These are phyloP conservation scores for Coremacera marginata DNA, from an alignment of 2,888 invertebrate genomes.

Conservation along the genomic window DNA sequence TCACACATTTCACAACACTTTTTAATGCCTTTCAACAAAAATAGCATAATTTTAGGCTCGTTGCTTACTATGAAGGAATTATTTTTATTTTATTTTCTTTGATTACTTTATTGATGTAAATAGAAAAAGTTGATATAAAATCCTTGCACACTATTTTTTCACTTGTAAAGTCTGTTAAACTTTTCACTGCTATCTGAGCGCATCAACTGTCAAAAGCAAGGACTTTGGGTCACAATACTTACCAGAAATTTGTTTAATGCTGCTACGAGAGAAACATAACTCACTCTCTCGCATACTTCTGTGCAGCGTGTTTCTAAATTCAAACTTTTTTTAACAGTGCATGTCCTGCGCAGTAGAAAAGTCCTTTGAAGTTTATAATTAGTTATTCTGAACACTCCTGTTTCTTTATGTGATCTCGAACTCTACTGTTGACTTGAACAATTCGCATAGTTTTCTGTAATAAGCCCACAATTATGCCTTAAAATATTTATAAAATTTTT, in stretches of 20 bases:
- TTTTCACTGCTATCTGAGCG: background rate
- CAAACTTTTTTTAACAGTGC: background rate
- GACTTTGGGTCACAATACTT: background rate
- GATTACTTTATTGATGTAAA: slow-evolving; percentile 15
- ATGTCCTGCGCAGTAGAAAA: slow-evolving; percentile 15
- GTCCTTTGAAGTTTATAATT: background rate
- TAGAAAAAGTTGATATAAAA: background rate
- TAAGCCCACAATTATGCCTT: no score
- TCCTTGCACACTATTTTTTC: background rate
- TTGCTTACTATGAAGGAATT: background rate
- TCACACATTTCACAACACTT: background rate
- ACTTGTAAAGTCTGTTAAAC: background rate
- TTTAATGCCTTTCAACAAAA: background rate
- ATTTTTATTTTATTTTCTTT: slow-evolving; percentile 27
- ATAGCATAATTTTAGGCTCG: slow-evolving; percentile 46
- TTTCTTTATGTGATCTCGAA: no score
- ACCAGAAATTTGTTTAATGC: background rate
- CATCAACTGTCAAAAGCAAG: background rate
- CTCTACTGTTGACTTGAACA: no score
- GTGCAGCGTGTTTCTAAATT: no score
- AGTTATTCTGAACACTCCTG: no score
- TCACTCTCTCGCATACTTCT: background rate
- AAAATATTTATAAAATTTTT: no score
- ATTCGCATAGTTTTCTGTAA: no score
- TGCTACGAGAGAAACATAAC: background rate